Evolutionary conservation across 2,797 vertebrate species (phyloP), one percentile per base, ranked within the genome.

Genomic region (Crenichthys baileyi): DNA sequence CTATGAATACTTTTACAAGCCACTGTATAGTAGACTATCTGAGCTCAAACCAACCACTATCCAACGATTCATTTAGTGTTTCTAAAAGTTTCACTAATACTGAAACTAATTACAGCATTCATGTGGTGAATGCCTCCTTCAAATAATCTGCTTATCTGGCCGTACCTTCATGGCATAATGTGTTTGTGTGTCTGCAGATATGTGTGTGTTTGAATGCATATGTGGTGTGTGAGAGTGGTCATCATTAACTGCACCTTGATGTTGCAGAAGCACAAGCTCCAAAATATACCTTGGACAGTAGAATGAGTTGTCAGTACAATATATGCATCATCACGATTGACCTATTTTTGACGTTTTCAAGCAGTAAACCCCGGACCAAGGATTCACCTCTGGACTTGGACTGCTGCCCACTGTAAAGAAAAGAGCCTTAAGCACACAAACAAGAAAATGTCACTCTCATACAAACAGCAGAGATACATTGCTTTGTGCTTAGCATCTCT

Each of bases 111-210:
- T 90, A 93, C 92, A 92, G 89, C 89, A 90, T 93, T 90, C 86
- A 90, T 83, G 85, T 68, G 58, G 81, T 85, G 88, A 94, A 93
- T 90, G 90, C 88, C 82, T 90, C 88, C 91, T 92, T 92, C 85
- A 87, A 93, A 91, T 93, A 93, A 94, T 95, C 90, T 94, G 83
- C 88, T 94, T 93, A 93, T 93, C 91, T 93, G 91, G 85, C 82
- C 79, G 89, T 88, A 70, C 82, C 80, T 88, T 83, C 58, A 73
- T 91, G 88, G 85, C 83, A 91, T 79, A 81, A 75, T 22, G 46
- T 87, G 79, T 87, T 78, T 70, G 65, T 75, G 75, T 77, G 77
- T 76, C 39, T 78, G 48, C 61, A 36, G 76, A 48, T 31, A 31
- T 78, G 36, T 63, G 53, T 79, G 5, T 39, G 68, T 80, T 72